phyloP scores from a whole-genome alignment of 2,797 vertebrate species.

The Urophycis tenuis region DNA sequence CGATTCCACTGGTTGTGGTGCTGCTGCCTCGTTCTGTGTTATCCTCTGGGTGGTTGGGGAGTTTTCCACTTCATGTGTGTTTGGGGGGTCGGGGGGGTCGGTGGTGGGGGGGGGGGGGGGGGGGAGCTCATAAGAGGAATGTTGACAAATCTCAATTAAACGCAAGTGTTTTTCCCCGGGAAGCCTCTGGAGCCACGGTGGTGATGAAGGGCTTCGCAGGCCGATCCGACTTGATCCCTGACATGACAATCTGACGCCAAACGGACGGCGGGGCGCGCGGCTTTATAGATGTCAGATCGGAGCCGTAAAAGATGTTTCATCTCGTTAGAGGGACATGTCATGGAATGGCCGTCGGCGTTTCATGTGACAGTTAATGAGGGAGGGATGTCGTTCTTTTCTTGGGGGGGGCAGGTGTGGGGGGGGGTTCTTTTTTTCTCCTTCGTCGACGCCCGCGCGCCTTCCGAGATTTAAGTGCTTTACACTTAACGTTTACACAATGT shows the following conservation, averaged over 20 bases:
- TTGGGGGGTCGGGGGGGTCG: no score
- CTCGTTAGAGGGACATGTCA: background rate
- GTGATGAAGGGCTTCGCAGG: background rate
- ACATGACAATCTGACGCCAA: background rate
- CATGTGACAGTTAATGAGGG: background rate
- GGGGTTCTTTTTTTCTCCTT: no score
- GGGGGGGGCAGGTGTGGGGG: no score
- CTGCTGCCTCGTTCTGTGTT: background rate
- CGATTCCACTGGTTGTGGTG: background rate
- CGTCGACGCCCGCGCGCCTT: background rate
- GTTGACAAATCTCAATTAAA: background rate
- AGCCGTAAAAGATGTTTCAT: background rate
- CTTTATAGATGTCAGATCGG: background rate
- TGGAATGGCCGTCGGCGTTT: background rate
- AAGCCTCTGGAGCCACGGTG: background rate
- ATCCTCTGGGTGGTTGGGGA: background rate
- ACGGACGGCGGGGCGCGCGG: background rate
- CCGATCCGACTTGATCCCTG: background rate
- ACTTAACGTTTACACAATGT: constrained; percentile 5
- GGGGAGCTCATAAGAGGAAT: background rate
- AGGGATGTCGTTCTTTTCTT: background rate
- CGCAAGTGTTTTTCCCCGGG: background rate
- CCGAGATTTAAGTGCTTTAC: constrained; percentile 7
- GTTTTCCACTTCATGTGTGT: background rate
- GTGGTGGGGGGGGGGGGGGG: no score